These are phyloP conservation scores for Periophthalmus magnuspinnatus DNA, from an alignment of 2,797 vertebrate genomes.

Conservation along the genomic window DNA sequence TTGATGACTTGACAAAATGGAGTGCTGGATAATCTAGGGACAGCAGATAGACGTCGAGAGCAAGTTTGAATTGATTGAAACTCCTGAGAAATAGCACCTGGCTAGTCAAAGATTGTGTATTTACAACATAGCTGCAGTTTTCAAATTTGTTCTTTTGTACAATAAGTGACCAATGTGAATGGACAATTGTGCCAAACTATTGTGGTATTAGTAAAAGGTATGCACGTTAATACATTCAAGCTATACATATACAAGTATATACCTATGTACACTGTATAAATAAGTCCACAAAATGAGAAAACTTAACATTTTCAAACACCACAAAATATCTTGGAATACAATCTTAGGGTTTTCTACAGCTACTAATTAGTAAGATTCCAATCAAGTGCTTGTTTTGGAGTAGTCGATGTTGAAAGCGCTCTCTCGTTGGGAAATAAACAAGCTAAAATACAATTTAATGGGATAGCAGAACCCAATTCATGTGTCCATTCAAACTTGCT, in stretches of 20 bases:
- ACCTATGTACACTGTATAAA: slow-evolving; percentile 80
- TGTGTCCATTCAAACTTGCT: slow-evolving; percentile 67
- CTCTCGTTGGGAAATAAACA: slow-evolving; percentile 44
- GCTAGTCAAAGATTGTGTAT: slow-evolving; percentile 50
- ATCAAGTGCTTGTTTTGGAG: slow-evolving; percentile 70
- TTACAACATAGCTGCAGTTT: slow-evolving; percentile 63
- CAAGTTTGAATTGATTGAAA: slow-evolving; percentile 71
- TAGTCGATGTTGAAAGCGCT: slow-evolving; percentile 63
- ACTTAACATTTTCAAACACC: slow-evolving; percentile 62
- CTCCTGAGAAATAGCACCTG: slow-evolving; percentile 45
- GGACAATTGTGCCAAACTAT: slow-evolving; percentile 35
- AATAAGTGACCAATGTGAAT: slow-evolving; percentile 31
- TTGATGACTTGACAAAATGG: slow-evolving; percentile 56
- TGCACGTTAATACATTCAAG: slow-evolving; percentile 73
- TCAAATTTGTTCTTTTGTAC: slow-evolving; percentile 28
- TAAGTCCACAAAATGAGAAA: slow-evolving; percentile 75
- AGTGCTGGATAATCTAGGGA: slow-evolving; percentile 68
- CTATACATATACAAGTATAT: slow-evolving; percentile 79
- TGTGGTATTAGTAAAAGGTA: slow-evolving; percentile 60
- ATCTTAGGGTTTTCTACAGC: slow-evolving; percentile 16
- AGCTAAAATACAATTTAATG: slow-evolving; percentile 50
- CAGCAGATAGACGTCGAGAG: slow-evolving; percentile 52
- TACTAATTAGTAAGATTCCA: slow-evolving; percentile 26
- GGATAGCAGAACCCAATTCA: slow-evolving; percentile 21
- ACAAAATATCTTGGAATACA: slow-evolving; percentile 44